Evolutionary conservation across 2,797 vertebrate species (phyloP).

Genomic region (Anableps anableps): DNA sequence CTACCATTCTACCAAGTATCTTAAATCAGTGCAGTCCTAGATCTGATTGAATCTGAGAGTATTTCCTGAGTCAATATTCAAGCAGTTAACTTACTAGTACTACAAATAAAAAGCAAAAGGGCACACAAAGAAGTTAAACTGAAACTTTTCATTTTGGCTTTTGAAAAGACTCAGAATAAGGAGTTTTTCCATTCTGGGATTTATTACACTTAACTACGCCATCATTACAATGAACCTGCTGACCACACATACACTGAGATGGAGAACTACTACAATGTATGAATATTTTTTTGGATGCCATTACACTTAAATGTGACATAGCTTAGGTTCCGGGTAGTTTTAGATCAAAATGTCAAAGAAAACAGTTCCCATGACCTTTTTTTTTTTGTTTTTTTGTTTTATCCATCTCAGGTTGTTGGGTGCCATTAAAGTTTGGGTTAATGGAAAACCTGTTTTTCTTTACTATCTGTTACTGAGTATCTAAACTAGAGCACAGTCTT

Average conservation of each 20-base stretch:
- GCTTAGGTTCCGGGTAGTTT: background rate
- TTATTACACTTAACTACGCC: slow-evolving; percentile 47
- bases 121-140: slow-evolving; percentile 19
- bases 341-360: slow-evolving; percentile 1
- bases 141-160: slow-evolving; percentile 26
- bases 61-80: too few relatives aligned
- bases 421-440: slow-evolving; percentile 63
- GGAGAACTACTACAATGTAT: slow-evolving; percentile 9
- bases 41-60: too few relatives aligned
- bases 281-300: background rate
- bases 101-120: slow-evolving; percentile 21
- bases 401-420: slow-evolving; percentile 3
- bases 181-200: slow-evolving; percentile 17
- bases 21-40: too few relatives aligned
- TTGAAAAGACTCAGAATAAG: slow-evolving; percentile 21
- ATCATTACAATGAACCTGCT: slow-evolving; percentile 28
- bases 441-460: slow-evolving; percentile 67
- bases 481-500: slow-evolving; percentile 38
- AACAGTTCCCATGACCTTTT: background rate
- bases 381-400: background rate
- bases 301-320: slow-evolving; percentile 15
- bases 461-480: slow-evolving; percentile 71
- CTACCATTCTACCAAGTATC: too few relatives aligned
- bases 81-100: background rate
- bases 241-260: slow-evolving; percentile 20